Evolutionary conservation across 2,888 invertebrate species (phyloP), one percentile per base, ranked within the genome.

Genomic region (Drosophila buzzatii): DNA sequence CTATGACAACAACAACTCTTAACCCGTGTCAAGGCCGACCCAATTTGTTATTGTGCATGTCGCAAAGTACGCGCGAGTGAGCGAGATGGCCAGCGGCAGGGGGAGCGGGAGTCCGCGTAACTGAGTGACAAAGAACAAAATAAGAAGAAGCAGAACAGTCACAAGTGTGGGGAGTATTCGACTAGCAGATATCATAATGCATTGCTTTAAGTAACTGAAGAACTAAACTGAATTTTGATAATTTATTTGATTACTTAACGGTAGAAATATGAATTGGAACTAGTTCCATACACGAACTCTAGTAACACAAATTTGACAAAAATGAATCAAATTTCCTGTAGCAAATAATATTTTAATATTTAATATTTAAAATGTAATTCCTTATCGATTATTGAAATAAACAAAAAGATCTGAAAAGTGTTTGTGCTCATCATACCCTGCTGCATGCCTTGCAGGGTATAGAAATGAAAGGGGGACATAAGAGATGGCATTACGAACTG

Each of bases 11-110:
- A 23, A 63, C 67, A 72, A 76, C 64, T 74, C 51, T 70, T 82
- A 84, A 67, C 70, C 76, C 76, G 66, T 58, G 79, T 87, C 76
- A 82, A 87, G 79, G 82, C 66, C 69, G 61, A 64, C 63, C 73
- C 72, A 82, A 82, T 80, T 80, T 82, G 81, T 80, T 70, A 62
- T 59, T 61, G 69, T 59, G 56, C 16, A 39, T 31, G 53, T 12
- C 56, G 63, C 42, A 65, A 7, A 31, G 12, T 27, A 31, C 10
- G 42, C 18, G 37, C 49, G 53, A 31, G 16, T 0, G 53, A 31
- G 16, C 1, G 27, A 35, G 27, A 59, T 5, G 55, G 23, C 12
- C 2, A 41, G 41, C 23, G 16, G 9, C 23, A 44, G 35, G 31
- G 45, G 33, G 31, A 16, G 33, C 5, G 16, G 9, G 16, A 41